Conservation (phyloP, 2,113 vertebrate genomes). For the Hippotragus niger region DNA sequence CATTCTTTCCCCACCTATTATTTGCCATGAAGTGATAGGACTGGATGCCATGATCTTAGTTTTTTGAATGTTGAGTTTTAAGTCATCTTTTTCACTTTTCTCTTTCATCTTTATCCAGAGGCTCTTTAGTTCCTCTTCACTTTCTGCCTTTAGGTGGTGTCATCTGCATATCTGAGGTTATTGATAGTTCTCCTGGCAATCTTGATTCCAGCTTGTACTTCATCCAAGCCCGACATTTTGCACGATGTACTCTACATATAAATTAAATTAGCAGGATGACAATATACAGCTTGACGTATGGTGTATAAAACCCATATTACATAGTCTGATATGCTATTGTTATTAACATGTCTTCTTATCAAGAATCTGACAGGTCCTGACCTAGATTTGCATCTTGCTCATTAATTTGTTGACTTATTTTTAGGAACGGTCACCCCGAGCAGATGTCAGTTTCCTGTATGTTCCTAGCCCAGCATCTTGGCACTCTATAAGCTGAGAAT, state of each 20-base stretch:
- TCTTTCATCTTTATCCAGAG: background rate
- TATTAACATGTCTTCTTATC: background rate
- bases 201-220: background rate
- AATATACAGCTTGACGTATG: background rate
- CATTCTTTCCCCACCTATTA: background rate
- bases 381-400: background rate
- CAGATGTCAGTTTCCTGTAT: background rate
- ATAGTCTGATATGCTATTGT: too few relatives aligned
- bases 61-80: background rate
- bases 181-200: background rate
- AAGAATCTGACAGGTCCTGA: background rate
- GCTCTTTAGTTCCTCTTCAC: background rate
- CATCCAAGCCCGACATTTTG: background rate
- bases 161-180: background rate
- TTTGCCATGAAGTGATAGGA: background rate
- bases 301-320: background rate
- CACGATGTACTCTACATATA: background rate
- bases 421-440: background rate
- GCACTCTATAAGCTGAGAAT: background rate
- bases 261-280: background rate
- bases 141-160: background rate
- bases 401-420: background rate
- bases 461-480: background rate
- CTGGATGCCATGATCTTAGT: background rate
- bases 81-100: background rate